A percentile compares a stretch with the other conserved stretches of the same genome.
Evolutionary conservation across 2,113 vertebrate species (phyloP).

Genomic region (Chroicocephalus ridibundus): DNA sequence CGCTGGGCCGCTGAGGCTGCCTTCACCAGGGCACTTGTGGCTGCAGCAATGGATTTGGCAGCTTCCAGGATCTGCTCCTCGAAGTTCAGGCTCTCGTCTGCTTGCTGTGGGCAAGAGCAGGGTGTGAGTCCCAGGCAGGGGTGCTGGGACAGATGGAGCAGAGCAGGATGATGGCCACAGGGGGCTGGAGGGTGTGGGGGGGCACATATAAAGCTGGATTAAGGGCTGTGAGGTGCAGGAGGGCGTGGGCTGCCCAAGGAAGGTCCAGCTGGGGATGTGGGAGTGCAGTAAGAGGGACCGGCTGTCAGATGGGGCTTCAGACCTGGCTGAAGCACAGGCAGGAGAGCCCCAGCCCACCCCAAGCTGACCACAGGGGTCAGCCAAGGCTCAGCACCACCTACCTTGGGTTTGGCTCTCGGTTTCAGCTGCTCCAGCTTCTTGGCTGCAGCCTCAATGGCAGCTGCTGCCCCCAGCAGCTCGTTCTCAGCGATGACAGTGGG

Average conservation of each 20-base stretch:
- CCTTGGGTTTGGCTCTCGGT: slow-evolving; percentile 96
- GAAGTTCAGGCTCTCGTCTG: slow-evolving; percentile 96
- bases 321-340: not conserved
- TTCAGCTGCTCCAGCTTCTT: slow-evolving; percentile 98
- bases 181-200: not conserved
- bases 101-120: slow-evolving; percentile 78
- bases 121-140: not conserved
- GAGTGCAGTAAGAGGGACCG: not conserved
- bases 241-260: rapidly evolving
- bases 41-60: slow-evolving; percentile 96
- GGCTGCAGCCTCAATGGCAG: slow-evolving; percentile 97
- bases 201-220: not conserved
- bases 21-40: slow-evolving; percentile 95
- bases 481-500: slow-evolving; percentile 97
- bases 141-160: not conserved
- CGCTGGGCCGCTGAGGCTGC: slow-evolving; percentile 95
- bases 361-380: not conserved
- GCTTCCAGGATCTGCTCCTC: slow-evolving; percentile 98
- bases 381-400: slow-evolving; percentile 41
- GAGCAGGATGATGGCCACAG: not conserved
- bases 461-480: slow-evolving; percentile 92
- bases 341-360: not conserved
- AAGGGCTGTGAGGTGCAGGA: not conserved
- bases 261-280: not conserved
- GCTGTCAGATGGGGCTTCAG: not conserved